Percentiles rank a stretch among this genome's conserved stretches.
Evolutionary conservation across 2,113 vertebrate species (phyloP).

Genomic region (Panurus biarmicus): DNA sequence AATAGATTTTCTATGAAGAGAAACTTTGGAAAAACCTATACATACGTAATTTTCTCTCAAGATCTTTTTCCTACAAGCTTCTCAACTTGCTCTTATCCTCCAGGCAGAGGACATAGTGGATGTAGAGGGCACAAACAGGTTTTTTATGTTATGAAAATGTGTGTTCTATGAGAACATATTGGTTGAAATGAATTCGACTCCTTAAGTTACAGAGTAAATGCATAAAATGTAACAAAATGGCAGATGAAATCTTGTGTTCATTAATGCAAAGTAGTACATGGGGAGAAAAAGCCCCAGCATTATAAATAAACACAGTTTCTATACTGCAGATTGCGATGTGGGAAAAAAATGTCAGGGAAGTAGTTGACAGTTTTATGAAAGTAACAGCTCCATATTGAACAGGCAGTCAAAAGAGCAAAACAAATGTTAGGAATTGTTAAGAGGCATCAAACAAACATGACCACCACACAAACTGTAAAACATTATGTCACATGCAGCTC

Average conservation of each 20-base stretch:
- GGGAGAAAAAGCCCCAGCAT: fast-evolving
- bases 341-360: neutral
- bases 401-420: constrained; percentile 17
- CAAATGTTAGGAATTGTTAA: neutral
- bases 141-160: neutral
- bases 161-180: neutral
- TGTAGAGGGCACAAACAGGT: neutral
- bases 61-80: neutral
- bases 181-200: neutral
- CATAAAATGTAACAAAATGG: neutral
- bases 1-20: neutral
- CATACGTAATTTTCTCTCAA: neutral
- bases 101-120: neutral
- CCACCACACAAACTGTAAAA: neutral
- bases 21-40: neutral
- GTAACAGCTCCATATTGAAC: neutral
- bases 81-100: neutral
- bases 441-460: neutral
- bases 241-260: neutral
- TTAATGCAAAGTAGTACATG: neutral
- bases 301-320: neutral
- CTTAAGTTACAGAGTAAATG: neutral
- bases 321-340: neutral
- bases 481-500: neutral
- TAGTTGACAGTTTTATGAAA: neutral